Evolutionary conservation across 2,797 vertebrate species (phyloP).

Genomic region (Myiotriccus ornatus): DNA sequence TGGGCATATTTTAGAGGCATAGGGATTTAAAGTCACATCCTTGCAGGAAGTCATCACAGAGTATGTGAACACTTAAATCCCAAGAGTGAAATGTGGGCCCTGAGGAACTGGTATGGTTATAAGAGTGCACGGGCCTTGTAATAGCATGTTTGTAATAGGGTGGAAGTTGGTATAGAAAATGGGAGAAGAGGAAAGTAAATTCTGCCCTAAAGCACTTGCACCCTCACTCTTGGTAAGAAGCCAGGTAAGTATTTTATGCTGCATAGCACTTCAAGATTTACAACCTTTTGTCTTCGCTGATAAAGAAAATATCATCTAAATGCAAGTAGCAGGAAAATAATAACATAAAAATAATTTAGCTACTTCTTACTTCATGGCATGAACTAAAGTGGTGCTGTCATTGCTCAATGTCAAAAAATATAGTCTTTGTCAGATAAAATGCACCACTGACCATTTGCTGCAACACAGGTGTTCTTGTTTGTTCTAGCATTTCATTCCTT

Average conservation of each 20-base stretch:
- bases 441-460: neutral
- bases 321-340: conserved; percentile 24
- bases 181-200: neutral
- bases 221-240: neutral
- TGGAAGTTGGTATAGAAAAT: neutral
- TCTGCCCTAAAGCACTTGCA: neutral
- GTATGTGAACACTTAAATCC: neutral
- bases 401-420: neutral
- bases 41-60: neutral
- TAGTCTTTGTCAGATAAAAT: neutral
- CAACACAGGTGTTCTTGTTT: neutral
- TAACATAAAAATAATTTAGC: neutral
- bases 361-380: neutral
- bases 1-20: neutral
- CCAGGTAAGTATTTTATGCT: neutral
- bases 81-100: neutral
- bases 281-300: neutral
- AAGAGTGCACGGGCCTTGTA: neutral
- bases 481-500: neutral
- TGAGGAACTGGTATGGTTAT: neutral
- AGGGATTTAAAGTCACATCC: neutral
- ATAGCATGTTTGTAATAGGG: neutral
- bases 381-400: neutral
- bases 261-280: neutral
- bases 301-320: neutral